Conservation (phyloP, 2,888 invertebrate genomes). For the Hirudinaria manillensis region DNA sequence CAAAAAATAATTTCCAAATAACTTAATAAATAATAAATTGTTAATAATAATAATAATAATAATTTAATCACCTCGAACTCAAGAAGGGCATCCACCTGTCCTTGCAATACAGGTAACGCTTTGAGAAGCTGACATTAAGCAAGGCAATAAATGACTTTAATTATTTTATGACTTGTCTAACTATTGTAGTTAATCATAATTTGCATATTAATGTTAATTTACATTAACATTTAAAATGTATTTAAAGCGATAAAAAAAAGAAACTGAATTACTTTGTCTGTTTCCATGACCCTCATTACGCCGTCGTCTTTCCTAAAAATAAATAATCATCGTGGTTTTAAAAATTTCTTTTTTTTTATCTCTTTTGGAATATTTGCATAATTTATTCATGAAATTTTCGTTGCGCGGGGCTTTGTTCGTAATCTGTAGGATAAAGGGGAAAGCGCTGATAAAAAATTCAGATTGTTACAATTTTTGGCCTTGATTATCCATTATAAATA, state of each 20-base stretch:
- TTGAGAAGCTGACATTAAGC: conserved; percentile 66
- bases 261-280: conserved; percentile 65
- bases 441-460: no score
- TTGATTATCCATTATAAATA: conserved; percentile 20
- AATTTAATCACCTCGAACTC: conserved; percentile 72
- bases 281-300: conserved; percentile 88
- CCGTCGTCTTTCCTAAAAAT: conserved; percentile 84
- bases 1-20: no score
- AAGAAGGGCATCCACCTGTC: conserved; percentile 85
- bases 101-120: conserved; percentile 88
- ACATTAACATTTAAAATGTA: background rate
- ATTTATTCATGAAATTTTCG: no score
- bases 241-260: background rate
- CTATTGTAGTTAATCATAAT: background rate
- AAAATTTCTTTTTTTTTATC: background rate
- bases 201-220: background rate
- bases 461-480: no score
- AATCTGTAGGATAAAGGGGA: no score
- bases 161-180: no score
- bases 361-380: background rate
- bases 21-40: no score
- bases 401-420: no score
- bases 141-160: background rate
- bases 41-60: no score
- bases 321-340: background rate